phyloP scores from a whole-genome alignment of 1,140 invertebrate genomes.

The Eueides isabella region DNA sequence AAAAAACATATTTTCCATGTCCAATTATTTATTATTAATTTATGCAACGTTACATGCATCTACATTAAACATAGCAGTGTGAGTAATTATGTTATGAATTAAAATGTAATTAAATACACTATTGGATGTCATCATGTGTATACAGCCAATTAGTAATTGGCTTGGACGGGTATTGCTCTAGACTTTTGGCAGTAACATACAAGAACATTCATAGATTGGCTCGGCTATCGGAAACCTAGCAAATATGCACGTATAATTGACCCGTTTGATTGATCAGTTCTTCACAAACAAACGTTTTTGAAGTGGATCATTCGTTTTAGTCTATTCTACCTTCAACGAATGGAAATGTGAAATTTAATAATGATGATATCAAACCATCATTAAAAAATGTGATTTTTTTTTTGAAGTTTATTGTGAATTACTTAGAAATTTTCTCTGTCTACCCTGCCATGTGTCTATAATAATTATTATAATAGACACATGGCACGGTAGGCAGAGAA shows the following conservation, averaged over 20 bases:
- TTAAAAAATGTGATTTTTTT: background rate
- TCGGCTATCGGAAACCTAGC: background rate
- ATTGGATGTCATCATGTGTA: background rate
- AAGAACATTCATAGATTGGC: slow-evolving; percentile 22
- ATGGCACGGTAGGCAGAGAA: too few species aligned
- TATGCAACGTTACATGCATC: too few species aligned
- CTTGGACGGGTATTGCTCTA: slow-evolving; percentile 12
- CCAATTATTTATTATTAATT: too few species aligned
- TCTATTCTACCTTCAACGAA: background rate
- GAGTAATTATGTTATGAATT: too few species aligned
- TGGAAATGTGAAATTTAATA: background rate
- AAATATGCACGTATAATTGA: slow-evolving; percentile 10
- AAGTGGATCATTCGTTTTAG: background rate
- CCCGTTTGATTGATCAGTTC: slow-evolving; percentile 7
- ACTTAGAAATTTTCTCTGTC: too few species aligned
- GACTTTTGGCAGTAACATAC: slow-evolving; percentile 16
- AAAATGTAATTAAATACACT: background rate
- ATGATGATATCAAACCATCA: background rate
- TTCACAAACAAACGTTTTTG: slow-evolving; percentile 5
- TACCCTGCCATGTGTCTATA: too few species aligned
- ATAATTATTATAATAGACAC: too few species aligned
- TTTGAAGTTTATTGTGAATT: background rate
- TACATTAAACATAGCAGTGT: too few species aligned
- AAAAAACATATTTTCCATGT: too few species aligned
- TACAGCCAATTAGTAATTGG: slow-evolving; percentile 18